Evolutionary conservation across 2,797 vertebrate genomes (phyloP).

Genomic region (Chloroceryle amazona): DNA sequence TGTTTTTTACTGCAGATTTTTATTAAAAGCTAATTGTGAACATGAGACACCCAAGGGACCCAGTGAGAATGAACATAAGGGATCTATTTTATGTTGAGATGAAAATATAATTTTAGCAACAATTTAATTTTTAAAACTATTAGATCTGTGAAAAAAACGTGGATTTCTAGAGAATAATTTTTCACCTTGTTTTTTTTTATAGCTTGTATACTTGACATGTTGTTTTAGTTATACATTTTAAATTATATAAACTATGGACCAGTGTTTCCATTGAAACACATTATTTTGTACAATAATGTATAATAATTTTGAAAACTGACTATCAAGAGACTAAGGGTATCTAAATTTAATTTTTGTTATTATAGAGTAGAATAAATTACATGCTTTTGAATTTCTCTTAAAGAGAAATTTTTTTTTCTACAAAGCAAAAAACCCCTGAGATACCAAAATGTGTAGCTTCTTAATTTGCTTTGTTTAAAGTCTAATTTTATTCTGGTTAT

Average conservation of each 20-base stretch:
- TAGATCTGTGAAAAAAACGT: background rate
- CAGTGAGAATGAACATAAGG: background rate
- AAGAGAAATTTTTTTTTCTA: background rate
- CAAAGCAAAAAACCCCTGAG: background rate
- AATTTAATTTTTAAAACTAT: constrained; percentile 5
- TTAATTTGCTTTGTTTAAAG: background rate
- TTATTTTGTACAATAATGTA: background rate
- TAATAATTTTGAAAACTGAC: background rate
- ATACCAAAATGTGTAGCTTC: background rate
- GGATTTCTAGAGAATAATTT: background rate
- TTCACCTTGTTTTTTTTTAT: background rate
- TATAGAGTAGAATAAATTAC: background rate
- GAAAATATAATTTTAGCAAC: background rate
- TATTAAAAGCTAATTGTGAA: background rate
- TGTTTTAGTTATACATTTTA: background rate
- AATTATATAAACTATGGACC: background rate
- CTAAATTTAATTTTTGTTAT: background rate
- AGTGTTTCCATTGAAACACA: background rate
- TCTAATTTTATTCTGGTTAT: background rate
- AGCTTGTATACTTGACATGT: background rate
- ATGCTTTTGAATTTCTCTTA: background rate
- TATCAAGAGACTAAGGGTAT: background rate
- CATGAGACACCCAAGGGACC: background rate
- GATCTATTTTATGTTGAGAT: background rate
- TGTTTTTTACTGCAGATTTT: background rate